A percentile compares a stretch with the other conserved stretches of the same genome.
Conservation (phyloP, 2,797 vertebrate genomes). For the Syncerus caffer region DNA sequence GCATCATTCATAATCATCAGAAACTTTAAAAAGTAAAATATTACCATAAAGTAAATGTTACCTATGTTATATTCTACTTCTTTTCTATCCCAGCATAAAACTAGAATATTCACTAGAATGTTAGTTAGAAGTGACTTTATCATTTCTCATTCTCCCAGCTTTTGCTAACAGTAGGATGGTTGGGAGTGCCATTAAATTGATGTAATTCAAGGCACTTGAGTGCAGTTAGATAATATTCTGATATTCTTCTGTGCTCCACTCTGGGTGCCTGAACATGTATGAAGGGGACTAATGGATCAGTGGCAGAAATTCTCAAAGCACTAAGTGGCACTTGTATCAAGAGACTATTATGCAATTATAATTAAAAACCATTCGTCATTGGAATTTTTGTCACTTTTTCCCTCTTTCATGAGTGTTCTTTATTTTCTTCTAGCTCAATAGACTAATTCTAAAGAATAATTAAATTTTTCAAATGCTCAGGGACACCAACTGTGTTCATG, state of each 20-base stretch:
- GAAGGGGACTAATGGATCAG: constrained; percentile 19
- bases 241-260: background rate
- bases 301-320: constrained; percentile 44
- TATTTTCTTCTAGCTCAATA: constrained; percentile 54
- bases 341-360: constrained; percentile 67
- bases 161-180: constrained; percentile 21
- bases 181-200: constrained; percentile 19
- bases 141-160: background rate
- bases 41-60: background rate
- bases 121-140: constrained; percentile 15
- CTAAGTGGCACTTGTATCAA: constrained; percentile 58
- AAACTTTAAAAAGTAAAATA: background rate
- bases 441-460: constrained; percentile 46
- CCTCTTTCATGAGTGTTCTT: background rate
- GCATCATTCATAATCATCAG: background rate
- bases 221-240: background rate
- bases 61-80: constrained; percentile 8
- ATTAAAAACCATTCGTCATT: constrained; percentile 56
- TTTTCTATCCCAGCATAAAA: constrained; percentile 3
- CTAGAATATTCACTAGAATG: background rate
- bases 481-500: constrained; percentile 38
- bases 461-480: constrained; percentile 36
- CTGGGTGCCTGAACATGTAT: background rate
- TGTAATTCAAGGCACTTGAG: constrained; percentile 46
- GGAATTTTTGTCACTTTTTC: constrained; percentile 51